Evolutionary conservation across 1,140 invertebrate species (phyloP).

Genomic region (Drosophila rhopaloa): DNA sequence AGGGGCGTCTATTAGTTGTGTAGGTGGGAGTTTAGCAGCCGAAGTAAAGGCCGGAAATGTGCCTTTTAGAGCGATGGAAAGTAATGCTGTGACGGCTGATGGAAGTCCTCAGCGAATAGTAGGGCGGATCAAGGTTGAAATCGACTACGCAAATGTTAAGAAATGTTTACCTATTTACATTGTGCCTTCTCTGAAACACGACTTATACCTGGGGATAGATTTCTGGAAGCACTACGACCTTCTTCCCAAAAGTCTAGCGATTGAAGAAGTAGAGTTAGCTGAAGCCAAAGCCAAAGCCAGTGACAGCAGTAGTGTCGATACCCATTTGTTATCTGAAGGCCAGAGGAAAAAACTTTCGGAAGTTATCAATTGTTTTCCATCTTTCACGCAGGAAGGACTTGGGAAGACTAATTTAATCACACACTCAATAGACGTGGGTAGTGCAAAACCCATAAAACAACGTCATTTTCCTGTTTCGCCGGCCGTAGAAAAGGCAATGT

Average conservation of each 20-base stretch:
- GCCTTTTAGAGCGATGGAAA: not conserved
- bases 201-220: too few species aligned
- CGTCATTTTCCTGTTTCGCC: not conserved
- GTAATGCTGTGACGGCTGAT: not conserved
- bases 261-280: not conserved
- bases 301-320: not conserved
- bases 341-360: not conserved
- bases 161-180: not conserved
- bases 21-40: not conserved
- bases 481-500: too few species aligned
- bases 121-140: not conserved
- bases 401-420: not conserved
- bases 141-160: not conserved
- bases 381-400: not conserved
- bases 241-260: not conserved
- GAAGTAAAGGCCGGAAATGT: not conserved
- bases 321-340: not conserved
- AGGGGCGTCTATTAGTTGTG: not conserved
- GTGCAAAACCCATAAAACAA: not conserved
- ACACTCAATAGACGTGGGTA: too few species aligned
- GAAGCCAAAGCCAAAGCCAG: not conserved
- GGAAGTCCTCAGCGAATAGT: conserved; percentile 1
- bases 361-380: not conserved
- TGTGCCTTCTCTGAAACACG: too few species aligned
- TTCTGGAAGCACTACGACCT: conserved; percentile 1